These are phyloP conservation scores for Muscidifurax raptorellus DNA, from an alignment of 1,140 invertebrate genomes.

Conservation along the genomic window DNA sequence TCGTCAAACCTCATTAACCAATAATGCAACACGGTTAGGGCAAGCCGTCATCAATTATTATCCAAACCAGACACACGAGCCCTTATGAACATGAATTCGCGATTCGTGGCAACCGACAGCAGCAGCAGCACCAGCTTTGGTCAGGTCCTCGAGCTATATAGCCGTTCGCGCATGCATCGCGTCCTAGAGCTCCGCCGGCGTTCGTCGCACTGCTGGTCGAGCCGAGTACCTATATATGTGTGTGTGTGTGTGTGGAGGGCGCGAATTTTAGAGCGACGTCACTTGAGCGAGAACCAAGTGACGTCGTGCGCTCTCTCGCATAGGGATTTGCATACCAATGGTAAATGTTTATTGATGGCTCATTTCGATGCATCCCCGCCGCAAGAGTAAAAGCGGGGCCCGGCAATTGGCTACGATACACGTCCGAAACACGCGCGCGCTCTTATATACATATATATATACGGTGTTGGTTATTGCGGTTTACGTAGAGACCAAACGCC, in stretches of 20 bases:
- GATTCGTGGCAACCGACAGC: conserved; percentile 7
- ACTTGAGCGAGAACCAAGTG: conserved; percentile 51
- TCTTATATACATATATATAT: too few species aligned
- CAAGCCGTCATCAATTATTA: conserved; percentile 13
- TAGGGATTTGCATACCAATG: conserved; percentile 59
- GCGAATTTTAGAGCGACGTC: conserved; percentile 43
- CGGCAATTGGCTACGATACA: conserved; percentile 8
- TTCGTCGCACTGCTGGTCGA: too few species aligned
- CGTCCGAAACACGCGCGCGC: background rate
- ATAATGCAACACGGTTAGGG: background rate
- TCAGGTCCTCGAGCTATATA: background rate
- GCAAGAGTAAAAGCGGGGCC: background rate
- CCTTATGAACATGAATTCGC: conserved; percentile 19
- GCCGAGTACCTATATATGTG: too few species aligned
- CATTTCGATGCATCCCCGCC: conserved; percentile 39
- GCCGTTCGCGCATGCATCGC: background rate
- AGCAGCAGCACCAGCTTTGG: background rate
- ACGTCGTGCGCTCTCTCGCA: conserved; percentile 26
- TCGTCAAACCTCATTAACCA: background rate
- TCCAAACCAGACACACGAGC: background rate
- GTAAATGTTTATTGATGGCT: conserved; percentile 61
- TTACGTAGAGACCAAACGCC: too few species aligned
- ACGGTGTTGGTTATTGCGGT: too few species aligned
- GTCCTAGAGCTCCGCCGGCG: background rate
- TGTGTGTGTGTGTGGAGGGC: background rate